These are phyloP conservation scores for Lacanobia oleracea DNA, from an alignment of 2,888 invertebrate genomes.

Conservation along the genomic window DNA sequence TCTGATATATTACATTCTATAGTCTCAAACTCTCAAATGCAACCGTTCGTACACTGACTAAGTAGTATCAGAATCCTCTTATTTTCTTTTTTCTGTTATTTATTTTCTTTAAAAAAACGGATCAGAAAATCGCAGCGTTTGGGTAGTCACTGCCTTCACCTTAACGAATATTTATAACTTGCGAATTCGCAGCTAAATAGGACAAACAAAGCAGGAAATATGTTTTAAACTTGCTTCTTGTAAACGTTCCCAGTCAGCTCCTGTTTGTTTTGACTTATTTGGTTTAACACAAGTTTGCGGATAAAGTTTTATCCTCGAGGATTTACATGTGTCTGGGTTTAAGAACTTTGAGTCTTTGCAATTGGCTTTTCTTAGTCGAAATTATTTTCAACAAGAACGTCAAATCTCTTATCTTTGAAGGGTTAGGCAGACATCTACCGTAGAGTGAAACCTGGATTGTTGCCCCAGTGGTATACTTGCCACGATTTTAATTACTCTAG, in stretches of 20 bases:
- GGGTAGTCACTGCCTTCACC: not conserved
- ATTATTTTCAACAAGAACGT: not conserved
- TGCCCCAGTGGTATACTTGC: too few species aligned
- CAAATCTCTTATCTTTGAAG: too few species aligned
- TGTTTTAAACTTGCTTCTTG: slow-evolving; percentile 38
- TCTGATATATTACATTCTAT: too few species aligned
- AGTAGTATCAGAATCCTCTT: too few species aligned
- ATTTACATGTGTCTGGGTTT: slow-evolving; percentile 5
- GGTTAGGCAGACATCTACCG: too few species aligned
- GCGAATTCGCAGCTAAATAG: slow-evolving; percentile 39
- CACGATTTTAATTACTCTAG: too few species aligned
- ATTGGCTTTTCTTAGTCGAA: not conserved
- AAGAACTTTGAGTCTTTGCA: not conserved
- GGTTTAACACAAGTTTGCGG: slow-evolving; percentile 15
- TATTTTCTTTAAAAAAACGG: not conserved
- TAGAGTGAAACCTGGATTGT: too few species aligned
- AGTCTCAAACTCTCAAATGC: too few species aligned
- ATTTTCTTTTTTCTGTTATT: too few species aligned
- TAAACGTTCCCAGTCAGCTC: slow-evolving; percentile 29
- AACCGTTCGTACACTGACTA: too few species aligned
- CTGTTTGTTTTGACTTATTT: slow-evolving; percentile 37
- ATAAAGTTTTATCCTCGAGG: slow-evolving; percentile 10
- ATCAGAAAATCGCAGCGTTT: not conserved
- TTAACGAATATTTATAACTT: slow-evolving; percentile 48
- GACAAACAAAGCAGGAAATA: slow-evolving; percentile 42